phyloP scores from a whole-genome alignment of 2,888 invertebrate genomes.

The Papilio elwesi region DNA sequence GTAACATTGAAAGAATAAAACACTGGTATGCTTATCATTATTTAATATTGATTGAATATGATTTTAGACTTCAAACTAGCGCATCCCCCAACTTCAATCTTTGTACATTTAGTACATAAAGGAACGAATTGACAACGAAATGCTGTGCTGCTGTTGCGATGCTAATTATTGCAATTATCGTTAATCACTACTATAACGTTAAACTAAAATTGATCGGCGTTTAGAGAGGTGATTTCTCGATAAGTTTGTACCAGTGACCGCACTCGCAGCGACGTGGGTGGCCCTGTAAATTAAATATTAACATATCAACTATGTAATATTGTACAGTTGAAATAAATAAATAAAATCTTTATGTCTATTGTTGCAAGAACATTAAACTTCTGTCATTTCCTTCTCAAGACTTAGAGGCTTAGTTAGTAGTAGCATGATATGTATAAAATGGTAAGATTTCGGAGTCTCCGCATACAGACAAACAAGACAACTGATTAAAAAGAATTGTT shows the following conservation, averaged over 20 bases:
- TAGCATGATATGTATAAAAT: too few relatives aligned
- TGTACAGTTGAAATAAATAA: too few relatives aligned
- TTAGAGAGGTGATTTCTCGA: conserved; percentile 90
- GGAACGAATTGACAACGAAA: conserved; percentile 55
- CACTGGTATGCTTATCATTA: conserved; percentile 76
- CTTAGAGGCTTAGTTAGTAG: too few relatives aligned
- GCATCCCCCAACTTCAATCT: conserved; percentile 29
- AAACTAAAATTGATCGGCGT: conserved; percentile 66
- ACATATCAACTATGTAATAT: not conserved
- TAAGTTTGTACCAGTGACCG: conserved; percentile 98
- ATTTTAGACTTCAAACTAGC: conserved; percentile 37
- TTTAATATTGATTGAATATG: conserved; percentile 62
- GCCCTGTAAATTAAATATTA: conserved; percentile 81
- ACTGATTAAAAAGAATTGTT: too few relatives aligned
- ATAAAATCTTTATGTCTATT: not conserved
- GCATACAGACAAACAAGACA: too few relatives aligned
- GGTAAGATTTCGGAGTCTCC: too few relatives aligned
- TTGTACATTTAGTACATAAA: conserved; percentile 57
- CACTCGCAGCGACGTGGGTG: conserved; percentile 96
- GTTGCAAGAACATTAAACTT: too few relatives aligned
- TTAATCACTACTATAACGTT: conserved; percentile 68
- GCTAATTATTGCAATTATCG: conserved; percentile 62
- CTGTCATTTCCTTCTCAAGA: too few relatives aligned
- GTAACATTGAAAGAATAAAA: conserved; percentile 60
- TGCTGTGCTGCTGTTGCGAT: conserved; percentile 58